Evolutionary conservation across 1,140 invertebrate genomes (phyloP).

Genomic region (Manduca sexta): DNA sequence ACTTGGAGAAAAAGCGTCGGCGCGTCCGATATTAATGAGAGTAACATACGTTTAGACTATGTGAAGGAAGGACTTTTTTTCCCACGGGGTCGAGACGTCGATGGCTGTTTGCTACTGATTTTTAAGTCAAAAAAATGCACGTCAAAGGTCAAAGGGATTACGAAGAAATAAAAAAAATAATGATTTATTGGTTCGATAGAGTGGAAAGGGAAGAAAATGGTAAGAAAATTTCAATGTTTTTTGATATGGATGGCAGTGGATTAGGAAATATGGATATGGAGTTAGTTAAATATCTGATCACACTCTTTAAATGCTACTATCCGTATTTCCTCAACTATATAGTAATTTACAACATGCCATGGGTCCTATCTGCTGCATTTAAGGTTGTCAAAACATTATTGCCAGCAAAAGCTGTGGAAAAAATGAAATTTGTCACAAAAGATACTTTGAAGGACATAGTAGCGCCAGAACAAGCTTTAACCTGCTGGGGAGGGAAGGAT

Average conservation of each 20-base stretch:
- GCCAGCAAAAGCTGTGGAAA: constrained; percentile 90
- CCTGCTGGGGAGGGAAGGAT: constrained; percentile 90
- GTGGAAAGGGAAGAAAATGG: constrained; percentile 85
- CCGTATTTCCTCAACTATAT: constrained; percentile 94
- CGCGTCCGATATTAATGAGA: constrained; percentile 84
- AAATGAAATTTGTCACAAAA: constrained; percentile 92
- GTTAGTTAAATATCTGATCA: constrained; percentile 88
- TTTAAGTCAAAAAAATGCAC: constrained; percentile 85
- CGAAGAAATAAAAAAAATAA: constrained; percentile 83
- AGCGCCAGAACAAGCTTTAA: constrained; percentile 80
- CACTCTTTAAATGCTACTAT: constrained; percentile 91
- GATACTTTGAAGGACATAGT: constrained; percentile 85
- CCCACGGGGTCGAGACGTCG: constrained; percentile 83
- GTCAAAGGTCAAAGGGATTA: constrained; percentile 83
- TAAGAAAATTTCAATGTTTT: constrained; percentile 87
- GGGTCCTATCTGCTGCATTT: constrained; percentile 94
- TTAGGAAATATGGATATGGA: constrained; percentile 92
- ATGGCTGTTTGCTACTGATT: constrained; percentile 84
- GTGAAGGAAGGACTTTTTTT: constrained; percentile 85
- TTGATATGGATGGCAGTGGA: constrained; percentile 91
- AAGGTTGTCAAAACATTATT: constrained; percentile 93
- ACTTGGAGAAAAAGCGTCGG: constrained; percentile 88
- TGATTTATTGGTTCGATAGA: constrained; percentile 93
- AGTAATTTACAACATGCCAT: constrained; percentile 95
- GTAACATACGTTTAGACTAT: constrained; percentile 80